A percentile compares a stretch with the other conserved stretches of the same genome.
Conservation (phyloP, 2,888 invertebrate genomes). For the Synanthedon formicaeformis region DNA sequence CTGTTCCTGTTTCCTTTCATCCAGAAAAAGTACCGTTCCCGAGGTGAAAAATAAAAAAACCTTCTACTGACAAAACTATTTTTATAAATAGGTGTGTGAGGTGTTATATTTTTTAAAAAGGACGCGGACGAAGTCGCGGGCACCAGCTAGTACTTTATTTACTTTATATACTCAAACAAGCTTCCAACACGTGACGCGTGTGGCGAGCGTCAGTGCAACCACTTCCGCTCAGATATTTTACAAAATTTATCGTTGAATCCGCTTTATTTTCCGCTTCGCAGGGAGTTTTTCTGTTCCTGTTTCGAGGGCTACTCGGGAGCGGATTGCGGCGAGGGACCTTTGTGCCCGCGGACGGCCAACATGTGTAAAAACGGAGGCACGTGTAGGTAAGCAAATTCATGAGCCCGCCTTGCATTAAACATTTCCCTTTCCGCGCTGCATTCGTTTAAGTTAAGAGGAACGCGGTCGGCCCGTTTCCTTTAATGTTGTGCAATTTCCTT, state of each 20-base stretch:
- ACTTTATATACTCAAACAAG: too few relatives aligned
- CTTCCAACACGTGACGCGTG: background rate
- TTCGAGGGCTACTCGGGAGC: conserved; percentile 83
- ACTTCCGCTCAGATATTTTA: conserved; percentile 9
- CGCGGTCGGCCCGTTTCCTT: conserved; percentile 17
- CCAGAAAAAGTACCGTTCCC: too few relatives aligned
- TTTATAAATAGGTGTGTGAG: too few relatives aligned
- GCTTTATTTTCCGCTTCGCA: conserved; percentile 33
- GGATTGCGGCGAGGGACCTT: conserved; percentile 84
- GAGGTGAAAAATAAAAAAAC: too few relatives aligned
- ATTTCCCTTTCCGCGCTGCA: conserved; percentile 9
- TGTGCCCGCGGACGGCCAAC: conserved; percentile 72
- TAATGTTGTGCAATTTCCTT: conserved; percentile 32
- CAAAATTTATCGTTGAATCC: conserved; percentile 14
- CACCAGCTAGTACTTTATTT: too few relatives aligned
- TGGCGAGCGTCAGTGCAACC: background rate
- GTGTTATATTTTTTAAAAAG: too few relatives aligned
- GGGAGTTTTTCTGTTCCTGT: conserved; percentile 83
- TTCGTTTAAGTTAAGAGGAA: conserved; percentile 14
- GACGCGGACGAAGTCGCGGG: too few relatives aligned
- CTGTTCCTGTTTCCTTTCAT: conserved; percentile 77
- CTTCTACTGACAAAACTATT: too few relatives aligned
- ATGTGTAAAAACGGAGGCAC: conserved; percentile 86
- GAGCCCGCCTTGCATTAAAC: conserved; percentile 4
- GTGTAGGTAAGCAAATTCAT: conserved; percentile 77